These are phyloP conservation scores for Bubo scandiacus DNA, from an alignment of 2,113 vertebrate genomes.

Conservation along the genomic window DNA sequence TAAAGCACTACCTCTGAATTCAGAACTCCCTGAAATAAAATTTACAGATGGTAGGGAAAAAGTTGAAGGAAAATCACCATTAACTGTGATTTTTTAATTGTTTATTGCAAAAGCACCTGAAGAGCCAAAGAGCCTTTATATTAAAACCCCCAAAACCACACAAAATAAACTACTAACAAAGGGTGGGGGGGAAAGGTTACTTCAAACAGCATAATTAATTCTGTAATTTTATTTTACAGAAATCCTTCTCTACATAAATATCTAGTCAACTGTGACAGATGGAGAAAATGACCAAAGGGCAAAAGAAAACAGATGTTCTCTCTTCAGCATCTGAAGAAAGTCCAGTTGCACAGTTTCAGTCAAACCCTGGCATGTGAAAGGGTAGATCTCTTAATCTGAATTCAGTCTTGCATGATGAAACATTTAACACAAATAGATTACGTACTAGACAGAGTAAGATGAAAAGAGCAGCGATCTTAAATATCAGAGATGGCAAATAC, in stretches of 20 bases:
- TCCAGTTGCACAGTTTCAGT: neutral
- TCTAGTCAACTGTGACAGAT: neutral
- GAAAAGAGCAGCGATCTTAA: neutral
- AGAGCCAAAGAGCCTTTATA: neutral
- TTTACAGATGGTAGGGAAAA: rapidly evolving
- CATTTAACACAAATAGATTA: neutral
- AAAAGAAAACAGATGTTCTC: neutral
- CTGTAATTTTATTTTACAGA: neutral
- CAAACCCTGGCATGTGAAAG: neutral
- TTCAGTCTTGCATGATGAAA: neutral
- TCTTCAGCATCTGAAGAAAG: neutral
- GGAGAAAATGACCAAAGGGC: neutral
- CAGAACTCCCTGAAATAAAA: neutral
- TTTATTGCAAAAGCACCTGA: neutral
- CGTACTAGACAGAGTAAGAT: neutral
- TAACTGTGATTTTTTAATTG: neutral
- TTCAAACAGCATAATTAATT: neutral
- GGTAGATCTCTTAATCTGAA: neutral
- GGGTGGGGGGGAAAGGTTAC: neutral
- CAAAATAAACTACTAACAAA: neutral
- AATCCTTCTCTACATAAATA: neutral
- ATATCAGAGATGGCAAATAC: neutral
- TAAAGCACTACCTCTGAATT: neutral
- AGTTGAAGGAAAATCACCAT: neutral
- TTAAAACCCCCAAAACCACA: neutral